phyloP scores from a whole-genome alignment of 1,140 invertebrate species.

The Drosophila equinoxialis region DNA sequence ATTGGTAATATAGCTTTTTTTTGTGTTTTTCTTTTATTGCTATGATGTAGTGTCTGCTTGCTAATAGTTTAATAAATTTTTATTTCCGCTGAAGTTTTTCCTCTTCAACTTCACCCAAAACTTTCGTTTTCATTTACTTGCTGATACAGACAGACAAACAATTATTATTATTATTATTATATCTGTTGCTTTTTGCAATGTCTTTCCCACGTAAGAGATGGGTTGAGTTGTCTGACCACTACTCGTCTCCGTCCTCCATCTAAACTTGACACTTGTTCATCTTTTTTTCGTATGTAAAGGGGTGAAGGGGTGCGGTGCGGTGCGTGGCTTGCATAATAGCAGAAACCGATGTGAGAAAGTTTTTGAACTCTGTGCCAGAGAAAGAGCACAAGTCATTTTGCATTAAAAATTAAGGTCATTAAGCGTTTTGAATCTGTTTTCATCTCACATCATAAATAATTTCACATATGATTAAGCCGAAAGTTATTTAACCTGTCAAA shows the following conservation, averaged over 20 bases:
- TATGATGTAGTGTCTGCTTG: background rate
- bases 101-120: slow-evolving; percentile 12
- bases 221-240: slow-evolving; percentile 4
- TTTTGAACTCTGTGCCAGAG: slow-evolving; percentile 11
- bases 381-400: slow-evolving; percentile 3
- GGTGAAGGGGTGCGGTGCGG: background rate
- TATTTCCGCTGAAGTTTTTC: slow-evolving; percentile 1
- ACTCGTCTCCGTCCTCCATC: slow-evolving; percentile 1
- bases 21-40: background rate
- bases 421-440: background rate
- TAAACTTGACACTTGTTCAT: slow-evolving; percentile 13
- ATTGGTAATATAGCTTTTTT: slow-evolving; percentile 1
- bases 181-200: slow-evolving; percentile 9
- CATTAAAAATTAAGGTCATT: slow-evolving; percentile 12
- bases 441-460: slow-evolving; percentile 11
- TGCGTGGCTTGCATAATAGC: background rate
- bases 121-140: slow-evolving; percentile 9
- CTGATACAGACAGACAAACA: background rate
- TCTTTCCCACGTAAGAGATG: background rate
- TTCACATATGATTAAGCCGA: slow-evolving; percentile 7
- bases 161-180: slow-evolving; percentile 9
- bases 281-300: background rate
- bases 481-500: slow-evolving; percentile 14
- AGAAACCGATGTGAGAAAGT: slow-evolving; percentile 7
- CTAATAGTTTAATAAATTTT: slow-evolving; percentile 7